A percentile compares a stretch with the other conserved stretches of the same genome.
Conservation (phyloP, 1,140 invertebrate genomes). For the Cyrtorhinus lividipennis region DNA sequence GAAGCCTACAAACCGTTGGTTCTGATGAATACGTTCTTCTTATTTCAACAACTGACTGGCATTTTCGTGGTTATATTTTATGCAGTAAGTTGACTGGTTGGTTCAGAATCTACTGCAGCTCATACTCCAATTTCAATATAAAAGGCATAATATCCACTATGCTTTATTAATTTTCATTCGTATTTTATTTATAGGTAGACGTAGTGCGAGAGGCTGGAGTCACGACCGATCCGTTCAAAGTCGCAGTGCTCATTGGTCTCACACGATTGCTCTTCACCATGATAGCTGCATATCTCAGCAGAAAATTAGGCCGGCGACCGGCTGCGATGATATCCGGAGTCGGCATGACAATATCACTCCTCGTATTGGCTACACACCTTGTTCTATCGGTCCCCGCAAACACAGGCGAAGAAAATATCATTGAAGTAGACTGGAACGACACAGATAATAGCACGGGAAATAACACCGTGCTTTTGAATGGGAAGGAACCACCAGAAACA, state of each 20-base stretch:
- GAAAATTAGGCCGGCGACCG: conserved; percentile 39
- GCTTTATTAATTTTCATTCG: too few relatives aligned
- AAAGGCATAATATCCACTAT: too few relatives aligned
- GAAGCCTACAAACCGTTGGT: conserved; percentile 39
- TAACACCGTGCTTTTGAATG: neutral
- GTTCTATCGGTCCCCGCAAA: conserved; percentile 22
- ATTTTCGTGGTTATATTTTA: conserved; percentile 64
- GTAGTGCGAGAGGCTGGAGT: conserved; percentile 43
- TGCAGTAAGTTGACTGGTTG: conserved; percentile 35
- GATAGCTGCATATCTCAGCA: conserved; percentile 35
- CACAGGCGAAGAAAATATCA: neutral
- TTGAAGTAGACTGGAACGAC: neutral
- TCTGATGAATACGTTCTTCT: conserved; percentile 50
- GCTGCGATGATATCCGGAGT: conserved; percentile 42
- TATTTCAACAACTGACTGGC: conserved; percentile 64
- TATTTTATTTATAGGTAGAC: conserved; percentile 32
- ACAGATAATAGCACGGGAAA: conserved; percentile 3
- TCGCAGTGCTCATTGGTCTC: conserved; percentile 39
- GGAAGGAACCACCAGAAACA: neutral
- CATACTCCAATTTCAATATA: too few relatives aligned
- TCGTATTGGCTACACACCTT: conserved; percentile 36
- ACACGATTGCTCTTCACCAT: conserved; percentile 38
- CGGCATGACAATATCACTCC: conserved; percentile 44
- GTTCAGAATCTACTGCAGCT: too few relatives aligned
- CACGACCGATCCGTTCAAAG: conserved; percentile 39